Base-by-base conservation (phyloP, 1,140 invertebrate species). In the Saccostrea glomerata region DNA sequence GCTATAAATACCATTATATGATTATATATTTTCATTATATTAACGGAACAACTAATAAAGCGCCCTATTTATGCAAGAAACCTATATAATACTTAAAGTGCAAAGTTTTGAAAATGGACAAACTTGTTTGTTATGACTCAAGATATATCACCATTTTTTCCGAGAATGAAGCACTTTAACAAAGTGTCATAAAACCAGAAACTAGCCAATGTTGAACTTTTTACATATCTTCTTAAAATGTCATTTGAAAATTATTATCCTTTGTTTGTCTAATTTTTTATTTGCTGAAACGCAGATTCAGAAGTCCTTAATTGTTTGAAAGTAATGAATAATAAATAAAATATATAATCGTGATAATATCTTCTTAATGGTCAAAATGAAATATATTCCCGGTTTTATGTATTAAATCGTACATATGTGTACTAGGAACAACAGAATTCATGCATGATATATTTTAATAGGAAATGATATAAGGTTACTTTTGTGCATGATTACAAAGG, bases 321-420 rank as follows among this genome's bases (percentile, higher is more conserved):
- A 77, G 25, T 13, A 30, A 36, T 77, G 70, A 77, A 77, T 77
- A 77, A 77, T 4, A 40, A 30, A 77, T 77, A 25, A 63, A 63
- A 12, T 77, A 36, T 30, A 30, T 77, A 36, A 30, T 30, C 25
- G 70, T 30, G 70, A 40, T 30, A 77, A 77, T 77, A 77, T 36
- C 70, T 30, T 30, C 23, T 36, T 77, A 30, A 77, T 77, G 25
- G 30, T 36, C 70, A 77, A 77, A 77, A 77, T 77, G 70, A 77
- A 36, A 36, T 36, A 77, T 77, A 36, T 36, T 30, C 25, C 13
- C 25, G 25, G 70, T 30, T 77, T 25, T 30, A 30, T 77, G 30
- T 77, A 36, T 15, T 25, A 30, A 25, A 25, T 77, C 70, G 70
- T 77, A 47, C 9, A 47, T 5, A 47, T 47, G 47, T 47, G 47